Evolutionary conservation across 2,113 vertebrate species (phyloP).

Genomic region (Nicator chloris): DNA sequence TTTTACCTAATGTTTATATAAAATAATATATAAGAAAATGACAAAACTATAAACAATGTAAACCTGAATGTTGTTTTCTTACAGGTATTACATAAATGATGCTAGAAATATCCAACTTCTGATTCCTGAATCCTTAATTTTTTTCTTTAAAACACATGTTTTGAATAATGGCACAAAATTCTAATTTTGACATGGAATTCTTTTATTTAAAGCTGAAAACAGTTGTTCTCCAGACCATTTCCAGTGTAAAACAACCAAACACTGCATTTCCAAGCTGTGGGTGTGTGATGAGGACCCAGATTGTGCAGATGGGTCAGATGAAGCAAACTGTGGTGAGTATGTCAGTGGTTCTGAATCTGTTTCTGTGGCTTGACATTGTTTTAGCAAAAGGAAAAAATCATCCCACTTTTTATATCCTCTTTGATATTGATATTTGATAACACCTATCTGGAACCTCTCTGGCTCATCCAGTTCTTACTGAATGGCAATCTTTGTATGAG

Average conservation of each 20-base stretch:
- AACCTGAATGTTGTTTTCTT: background rate
- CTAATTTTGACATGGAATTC: background rate
- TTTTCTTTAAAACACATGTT: background rate
- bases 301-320: constrained; percentile 95
- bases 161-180: background rate
- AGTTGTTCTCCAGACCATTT: constrained; percentile 98
- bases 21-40: background rate
- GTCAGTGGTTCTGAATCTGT: background rate
- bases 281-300: constrained; percentile 98
- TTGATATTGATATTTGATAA: background rate
- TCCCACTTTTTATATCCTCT: background rate
- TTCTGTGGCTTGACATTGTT: background rate
- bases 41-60: background rate
- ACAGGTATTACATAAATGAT: background rate
- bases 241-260: constrained; percentile 95
- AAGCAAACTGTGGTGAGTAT: constrained; percentile 94
- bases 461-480: background rate
- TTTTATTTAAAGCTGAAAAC: constrained; percentile 86
- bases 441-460: background rate
- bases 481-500: background rate
- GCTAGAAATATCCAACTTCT: background rate
- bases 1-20: background rate
- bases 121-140: background rate
- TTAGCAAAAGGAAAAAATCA: background rate
- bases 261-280: constrained; percentile 98